Percentiles rank a stretch among this genome's conserved stretches.
Conservation (phyloP, 2,888 invertebrate genomes). For the Orthonychiurus folsomi region DNA sequence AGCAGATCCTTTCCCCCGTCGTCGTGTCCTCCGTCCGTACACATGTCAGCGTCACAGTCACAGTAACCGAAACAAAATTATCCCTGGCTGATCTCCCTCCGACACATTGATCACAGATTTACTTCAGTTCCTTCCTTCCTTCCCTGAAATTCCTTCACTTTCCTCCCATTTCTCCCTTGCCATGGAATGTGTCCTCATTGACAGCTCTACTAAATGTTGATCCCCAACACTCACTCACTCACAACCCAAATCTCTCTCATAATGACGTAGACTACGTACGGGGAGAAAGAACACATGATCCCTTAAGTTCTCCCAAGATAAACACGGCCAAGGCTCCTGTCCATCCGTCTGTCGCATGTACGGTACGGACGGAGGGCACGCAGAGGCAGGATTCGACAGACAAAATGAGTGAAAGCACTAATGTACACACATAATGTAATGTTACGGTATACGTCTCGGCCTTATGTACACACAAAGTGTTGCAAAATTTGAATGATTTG, state of each 20-base stretch:
- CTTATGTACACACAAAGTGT: no score
- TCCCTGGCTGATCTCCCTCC: neutral
- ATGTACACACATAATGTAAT: neutral
- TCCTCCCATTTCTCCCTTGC: neutral
- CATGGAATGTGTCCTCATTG: neutral
- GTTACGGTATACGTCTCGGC: no score
- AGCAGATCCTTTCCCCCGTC: neutral
- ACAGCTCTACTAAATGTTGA: slow-evolving; percentile 1
- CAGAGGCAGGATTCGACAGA: neutral
- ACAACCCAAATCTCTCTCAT: neutral
- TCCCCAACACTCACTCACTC: neutral
- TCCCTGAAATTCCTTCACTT: neutral
- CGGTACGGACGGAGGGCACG: neutral
- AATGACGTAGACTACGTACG: neutral
- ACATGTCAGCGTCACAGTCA: slow-evolving; percentile 1
- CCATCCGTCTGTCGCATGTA: no score
- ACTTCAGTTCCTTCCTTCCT: no score
- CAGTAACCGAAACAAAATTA: neutral
- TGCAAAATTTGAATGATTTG: no score
- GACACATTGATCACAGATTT: neutral
- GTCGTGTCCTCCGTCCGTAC: neutral
- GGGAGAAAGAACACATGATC: neutral
- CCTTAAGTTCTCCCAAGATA: neutral
- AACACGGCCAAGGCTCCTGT: no score
- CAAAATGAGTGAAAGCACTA: neutral